Base-by-base conservation (phyloP, 2,797 vertebrate species). In the Dallia pectoralis region DNA sequence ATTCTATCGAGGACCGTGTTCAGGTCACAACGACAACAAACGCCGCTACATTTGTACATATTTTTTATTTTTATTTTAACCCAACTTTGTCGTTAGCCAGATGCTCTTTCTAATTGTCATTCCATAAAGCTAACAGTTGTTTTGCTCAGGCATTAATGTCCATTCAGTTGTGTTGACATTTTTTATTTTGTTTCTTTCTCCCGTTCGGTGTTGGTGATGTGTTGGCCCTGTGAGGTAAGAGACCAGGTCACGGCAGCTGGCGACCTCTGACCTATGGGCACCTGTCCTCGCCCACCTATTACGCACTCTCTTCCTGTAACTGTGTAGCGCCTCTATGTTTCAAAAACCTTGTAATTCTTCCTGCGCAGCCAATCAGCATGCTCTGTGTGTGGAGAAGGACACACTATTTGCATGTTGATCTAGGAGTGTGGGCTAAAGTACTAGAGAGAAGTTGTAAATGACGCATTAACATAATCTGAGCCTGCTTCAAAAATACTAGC, bases 151-250 rank as follows among this genome's bases (percentile, higher is more conserved):
- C 30, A 19, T 64, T 64, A 4, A 64, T 1, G 27, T 16, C 29
- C 62, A 19, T 67, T 44, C n/a, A 4, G 56, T 79, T 84, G 61
- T 47, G 69, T 74, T 77, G 19, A 70, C 7, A n/a, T n/a, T 12
- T 6, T 67, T 77, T 44, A 72, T 77, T 79, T 63, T 72, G 40
- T 70, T 78, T 71, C 77, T 32, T 67, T 16, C 53, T 19, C 82
- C 77, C 25, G 3, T 49, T 74, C 27, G 82, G 67, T 84, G 84
- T 68, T 68, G 47, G 67, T 16, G 32, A 49, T 53, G 49, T 82
- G 44, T 73, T 83, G 72, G 63, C 0, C 70, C 67, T 77, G 71
- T 33, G 83, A 90, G 90, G 90, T 91, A 89, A 91, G 89, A 81
- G 56, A 73, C 61, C 65, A 67, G 0, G 11, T 18, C 67, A 36